Evolutionary conservation across 2,113 vertebrate genomes (phyloP).

Genomic region (Engraulis encrasicolus): DNA sequence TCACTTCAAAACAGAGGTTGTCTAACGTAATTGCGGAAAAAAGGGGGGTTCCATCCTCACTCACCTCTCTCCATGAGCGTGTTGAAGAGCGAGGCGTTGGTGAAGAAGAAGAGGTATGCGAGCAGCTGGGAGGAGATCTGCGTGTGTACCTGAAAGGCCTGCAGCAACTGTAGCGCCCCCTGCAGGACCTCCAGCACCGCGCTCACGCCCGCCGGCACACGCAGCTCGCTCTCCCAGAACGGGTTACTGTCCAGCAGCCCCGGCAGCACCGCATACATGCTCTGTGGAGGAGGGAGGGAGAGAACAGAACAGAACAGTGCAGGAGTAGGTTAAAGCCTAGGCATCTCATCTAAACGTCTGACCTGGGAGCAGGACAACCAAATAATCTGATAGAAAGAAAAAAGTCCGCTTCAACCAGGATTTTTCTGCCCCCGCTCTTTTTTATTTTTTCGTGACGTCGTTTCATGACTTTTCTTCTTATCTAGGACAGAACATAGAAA

Average conservation of each 20-base stretch:
- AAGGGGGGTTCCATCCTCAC: no score
- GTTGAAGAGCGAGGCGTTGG: slow-evolving; percentile 81
- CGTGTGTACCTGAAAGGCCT: slow-evolving; percentile 71
- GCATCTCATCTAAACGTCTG: no score
- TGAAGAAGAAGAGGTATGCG: slow-evolving; percentile 81
- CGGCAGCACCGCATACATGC: slow-evolving; percentile 72
- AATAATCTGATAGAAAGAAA: no score
- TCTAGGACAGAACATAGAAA: no score
- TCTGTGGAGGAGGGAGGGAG: slow-evolving; percentile 57
- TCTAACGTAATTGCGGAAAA: no score
- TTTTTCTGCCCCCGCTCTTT: no score
- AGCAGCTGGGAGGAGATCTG: slow-evolving; percentile 76
- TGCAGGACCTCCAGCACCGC: slow-evolving; percentile 71
- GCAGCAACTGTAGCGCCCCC: slow-evolving; percentile 72
- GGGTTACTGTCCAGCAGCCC: slow-evolving; percentile 79
- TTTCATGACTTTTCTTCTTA: no score
- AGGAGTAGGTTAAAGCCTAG: no score
- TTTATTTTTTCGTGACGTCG: no score
- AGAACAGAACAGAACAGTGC: background rate
- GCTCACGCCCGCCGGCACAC: slow-evolving; percentile 64
- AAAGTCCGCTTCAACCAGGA: no score
- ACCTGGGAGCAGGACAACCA: no score
- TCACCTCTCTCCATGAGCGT: slow-evolving; percentile 81
- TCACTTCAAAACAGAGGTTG: no score
- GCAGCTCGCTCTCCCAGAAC: slow-evolving; percentile 72